phyloP scores from a whole-genome alignment of 23 tunicate genomes.

The Trididemnum clinides region DNA sequence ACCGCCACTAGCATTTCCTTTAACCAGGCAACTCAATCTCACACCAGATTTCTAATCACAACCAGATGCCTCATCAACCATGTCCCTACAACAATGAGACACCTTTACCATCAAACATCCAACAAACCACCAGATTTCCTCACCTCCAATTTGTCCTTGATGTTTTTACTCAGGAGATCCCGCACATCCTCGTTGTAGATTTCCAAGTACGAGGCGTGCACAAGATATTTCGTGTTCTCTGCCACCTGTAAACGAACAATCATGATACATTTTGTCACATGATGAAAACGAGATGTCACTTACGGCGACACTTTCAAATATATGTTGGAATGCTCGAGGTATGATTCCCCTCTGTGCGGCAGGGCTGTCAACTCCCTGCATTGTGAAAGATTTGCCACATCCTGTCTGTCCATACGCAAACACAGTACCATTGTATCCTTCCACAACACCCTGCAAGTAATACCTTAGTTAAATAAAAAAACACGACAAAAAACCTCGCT shows the following conservation, averaged over 20 bases:
- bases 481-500: too few species aligned
- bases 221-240: conserved; percentile 95
- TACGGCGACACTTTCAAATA: conserved; percentile 90
- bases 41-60: too few species aligned
- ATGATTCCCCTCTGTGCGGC: conserved; percentile 90
- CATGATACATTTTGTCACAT: not conserved
- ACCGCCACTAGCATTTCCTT: too few species aligned
- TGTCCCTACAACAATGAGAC: too few species aligned
- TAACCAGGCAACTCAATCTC: too few species aligned
- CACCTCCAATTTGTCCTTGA: conserved; percentile 95
- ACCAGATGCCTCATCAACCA: too few species aligned
- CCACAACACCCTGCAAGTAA: conserved; percentile 99
- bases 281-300: not conserved
- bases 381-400: conserved; percentile 97
- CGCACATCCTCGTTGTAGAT: conserved; percentile 99
- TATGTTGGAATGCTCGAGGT: conserved; percentile 99
- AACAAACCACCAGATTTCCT: too few species aligned
- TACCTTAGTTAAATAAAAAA: too few species aligned
- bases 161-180: conserved; percentile 89
- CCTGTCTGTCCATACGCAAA: conserved; percentile 99
- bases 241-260: conserved; percentile 84
- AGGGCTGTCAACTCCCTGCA: conserved; percentile 96
- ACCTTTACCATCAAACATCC: too few species aligned
- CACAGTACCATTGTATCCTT: conserved; percentile 99
- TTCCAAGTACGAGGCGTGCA: conserved; percentile 96